phyloP scores from a whole-genome alignment of 30 jellyfish, hydroid and myxozoan species.

The Chironex yamaguchii region DNA sequence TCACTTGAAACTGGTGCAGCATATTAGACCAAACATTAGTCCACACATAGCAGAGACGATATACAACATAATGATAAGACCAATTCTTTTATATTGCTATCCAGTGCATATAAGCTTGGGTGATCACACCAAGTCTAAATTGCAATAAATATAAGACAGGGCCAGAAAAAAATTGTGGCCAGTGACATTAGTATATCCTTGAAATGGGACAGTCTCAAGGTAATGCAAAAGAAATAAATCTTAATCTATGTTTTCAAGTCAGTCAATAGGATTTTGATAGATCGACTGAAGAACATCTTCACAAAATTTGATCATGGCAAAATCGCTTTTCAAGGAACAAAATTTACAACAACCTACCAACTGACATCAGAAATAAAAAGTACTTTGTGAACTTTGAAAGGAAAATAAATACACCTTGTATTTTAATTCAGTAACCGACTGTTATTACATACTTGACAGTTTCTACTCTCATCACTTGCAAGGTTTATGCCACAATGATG shows the following conservation, averaged over 20 bases:
- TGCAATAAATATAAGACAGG: constrained; percentile 55
- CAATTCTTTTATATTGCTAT: constrained; percentile 18
- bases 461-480: too few species aligned
- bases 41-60: constrained; percentile 41
- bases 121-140: constrained; percentile 23
- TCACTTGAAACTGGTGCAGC: constrained; percentile 31
- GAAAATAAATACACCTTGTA: too few species aligned
- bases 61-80: constrained; percentile 32
- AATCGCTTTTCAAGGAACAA: too few species aligned
- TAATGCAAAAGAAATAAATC: constrained; percentile 18
- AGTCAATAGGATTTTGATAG: constrained; percentile 33
- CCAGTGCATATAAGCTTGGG: constrained; percentile 57
- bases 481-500: too few species aligned
- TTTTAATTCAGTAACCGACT: too few species aligned
- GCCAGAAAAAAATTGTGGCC: constrained; percentile 49
- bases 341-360: too few species aligned
- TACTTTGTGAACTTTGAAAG: too few species aligned
- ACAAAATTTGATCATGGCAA: constrained; percentile 52
- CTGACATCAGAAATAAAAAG: too few species aligned
- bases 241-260: constrained; percentile 15
- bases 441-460: too few species aligned
- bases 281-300: constrained; percentile 12
- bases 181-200: constrained; percentile 37
- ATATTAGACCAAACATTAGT: constrained; percentile 19
- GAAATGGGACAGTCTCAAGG: constrained; percentile 50